phyloP scores from a whole-genome alignment of 2,797 vertebrate species.

The Enteromius mattozi region DNA sequence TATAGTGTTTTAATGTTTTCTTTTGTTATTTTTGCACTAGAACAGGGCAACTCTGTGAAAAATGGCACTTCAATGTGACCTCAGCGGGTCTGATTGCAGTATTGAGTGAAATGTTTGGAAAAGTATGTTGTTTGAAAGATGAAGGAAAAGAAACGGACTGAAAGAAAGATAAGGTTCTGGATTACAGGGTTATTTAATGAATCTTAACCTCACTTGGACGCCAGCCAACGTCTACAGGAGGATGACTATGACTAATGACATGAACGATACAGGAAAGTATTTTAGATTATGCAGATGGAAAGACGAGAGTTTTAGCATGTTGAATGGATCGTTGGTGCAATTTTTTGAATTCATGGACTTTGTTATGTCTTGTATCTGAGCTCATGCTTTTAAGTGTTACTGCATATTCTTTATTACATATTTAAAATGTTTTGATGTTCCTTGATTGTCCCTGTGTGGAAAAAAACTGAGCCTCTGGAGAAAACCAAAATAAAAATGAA shows the following conservation, averaged over 20 bases:
- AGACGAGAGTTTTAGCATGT: constrained; percentile 28
- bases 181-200: constrained; percentile 30
- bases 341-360: constrained; percentile 28
- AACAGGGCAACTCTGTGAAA: constrained; percentile 49
- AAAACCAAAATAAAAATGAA: constrained; percentile 60
- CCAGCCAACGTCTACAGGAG: constrained; percentile 65
- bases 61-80: constrained; percentile 45
- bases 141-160: constrained; percentile 23
- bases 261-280: constrained; percentile 25
- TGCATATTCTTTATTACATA: constrained; percentile 37
- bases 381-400: constrained; percentile 46
- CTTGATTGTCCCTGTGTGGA: constrained; percentile 57
- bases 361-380: constrained; percentile 50
- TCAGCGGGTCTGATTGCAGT: constrained; percentile 49
- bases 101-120: constrained; percentile 57
- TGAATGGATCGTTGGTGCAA: constrained; percentile 35
- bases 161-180: constrained; percentile 36
- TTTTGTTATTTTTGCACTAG: constrained; percentile 57
- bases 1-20: constrained; percentile 37
- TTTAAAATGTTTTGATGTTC: constrained; percentile 48
- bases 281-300: constrained; percentile 31
- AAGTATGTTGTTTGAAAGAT: constrained; percentile 40
- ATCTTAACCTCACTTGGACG: constrained; percentile 55
- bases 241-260: constrained; percentile 18
- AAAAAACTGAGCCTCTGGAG: constrained; percentile 64